Conservation (phyloP, 2,113 vertebrate species). For the Gallinago jamesoni region DNA sequence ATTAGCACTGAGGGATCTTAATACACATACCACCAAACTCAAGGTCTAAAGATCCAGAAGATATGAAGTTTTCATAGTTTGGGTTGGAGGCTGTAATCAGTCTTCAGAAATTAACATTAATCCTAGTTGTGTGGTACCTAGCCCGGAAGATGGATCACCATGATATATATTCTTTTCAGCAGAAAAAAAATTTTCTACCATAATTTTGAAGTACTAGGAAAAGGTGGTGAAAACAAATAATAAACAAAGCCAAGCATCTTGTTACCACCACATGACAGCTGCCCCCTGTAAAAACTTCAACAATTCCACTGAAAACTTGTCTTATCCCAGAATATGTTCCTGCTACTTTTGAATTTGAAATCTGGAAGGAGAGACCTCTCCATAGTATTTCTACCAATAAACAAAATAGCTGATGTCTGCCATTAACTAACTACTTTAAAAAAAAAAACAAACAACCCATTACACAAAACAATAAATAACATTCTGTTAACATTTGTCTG, state of each 20-base stretch:
- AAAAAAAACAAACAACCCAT: not conserved
- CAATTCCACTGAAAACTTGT: not conserved
- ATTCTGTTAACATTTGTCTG: not conserved
- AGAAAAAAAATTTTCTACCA: not conserved
- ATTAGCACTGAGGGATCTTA: not conserved
- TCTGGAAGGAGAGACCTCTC: not conserved
- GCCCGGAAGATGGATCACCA: not conserved
- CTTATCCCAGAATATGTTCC: not conserved
- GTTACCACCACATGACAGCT: not conserved
- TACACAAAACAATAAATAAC: not conserved
- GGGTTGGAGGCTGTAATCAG: not conserved
- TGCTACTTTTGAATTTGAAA: not conserved
- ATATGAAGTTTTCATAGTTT: not conserved
- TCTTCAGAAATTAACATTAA: not conserved
- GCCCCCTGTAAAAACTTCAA: not conserved
- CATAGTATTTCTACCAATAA: not conserved
- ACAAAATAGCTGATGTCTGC: not conserved
- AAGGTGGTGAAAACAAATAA: not conserved
- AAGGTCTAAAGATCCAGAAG: not conserved
- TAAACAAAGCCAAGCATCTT: not conserved
- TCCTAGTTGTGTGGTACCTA: not conserved
- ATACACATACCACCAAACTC: not conserved
- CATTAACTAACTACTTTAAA: not conserved
- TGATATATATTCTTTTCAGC: not conserved
- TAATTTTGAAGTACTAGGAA: not conserved